phyloP scores from a whole-genome alignment of 2,113 vertebrate species.

The Leptobrachium ailaonicum region DNA sequence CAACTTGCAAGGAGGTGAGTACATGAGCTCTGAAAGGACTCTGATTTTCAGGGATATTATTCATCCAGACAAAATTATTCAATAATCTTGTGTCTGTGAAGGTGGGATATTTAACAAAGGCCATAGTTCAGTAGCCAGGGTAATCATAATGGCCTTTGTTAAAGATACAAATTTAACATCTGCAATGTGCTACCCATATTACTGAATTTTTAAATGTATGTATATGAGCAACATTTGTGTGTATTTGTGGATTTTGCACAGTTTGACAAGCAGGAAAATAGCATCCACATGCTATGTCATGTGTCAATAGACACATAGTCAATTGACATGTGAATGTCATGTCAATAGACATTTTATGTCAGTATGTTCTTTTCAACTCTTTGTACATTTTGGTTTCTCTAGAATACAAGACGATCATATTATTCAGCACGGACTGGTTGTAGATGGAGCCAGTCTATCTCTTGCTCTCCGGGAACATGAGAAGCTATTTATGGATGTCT shows the following conservation, averaged over 20 bases:
- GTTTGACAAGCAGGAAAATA: too few species aligned
- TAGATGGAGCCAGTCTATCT: conserved; percentile 94
- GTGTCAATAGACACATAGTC: background rate
- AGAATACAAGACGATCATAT: conserved; percentile 95
- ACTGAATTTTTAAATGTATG: too few species aligned
- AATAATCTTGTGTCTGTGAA: too few species aligned
- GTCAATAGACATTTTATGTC: background rate
- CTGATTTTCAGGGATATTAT: too few species aligned
- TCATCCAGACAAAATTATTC: too few species aligned
- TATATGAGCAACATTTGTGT: too few species aligned
- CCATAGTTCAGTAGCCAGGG: too few species aligned
- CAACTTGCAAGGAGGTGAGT: conserved; percentile 82
- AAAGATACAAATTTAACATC: too few species aligned
- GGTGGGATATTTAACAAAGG: too few species aligned
- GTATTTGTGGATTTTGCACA: too few species aligned
- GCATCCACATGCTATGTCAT: background rate
- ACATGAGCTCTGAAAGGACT: background rate
- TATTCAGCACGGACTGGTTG: conserved; percentile 93
- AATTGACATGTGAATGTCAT: background rate
- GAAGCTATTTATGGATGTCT: conserved; percentile 96
- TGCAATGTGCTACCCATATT: too few species aligned
- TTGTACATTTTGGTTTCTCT: background rate
- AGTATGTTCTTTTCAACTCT: background rate
- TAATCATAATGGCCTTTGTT: too few species aligned
- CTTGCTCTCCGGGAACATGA: conserved; percentile 92